phyloP scores from a whole-genome alignment of 2,797 vertebrate species.

The Perodicticus potto region DNA sequence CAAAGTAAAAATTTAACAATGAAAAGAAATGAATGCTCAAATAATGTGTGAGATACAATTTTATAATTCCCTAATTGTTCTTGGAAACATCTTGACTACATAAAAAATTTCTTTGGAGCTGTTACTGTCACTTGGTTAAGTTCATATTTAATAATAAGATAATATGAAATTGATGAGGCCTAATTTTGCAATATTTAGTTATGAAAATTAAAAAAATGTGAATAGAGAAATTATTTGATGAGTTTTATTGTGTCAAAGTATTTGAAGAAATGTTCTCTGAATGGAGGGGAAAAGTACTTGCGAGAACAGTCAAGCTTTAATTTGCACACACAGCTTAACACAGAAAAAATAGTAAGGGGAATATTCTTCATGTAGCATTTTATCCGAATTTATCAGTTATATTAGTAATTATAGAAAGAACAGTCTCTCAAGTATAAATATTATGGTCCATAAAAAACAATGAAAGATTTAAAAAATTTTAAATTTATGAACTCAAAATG shows the following conservation, averaged over 20 bases:
- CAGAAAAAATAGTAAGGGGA: neutral
- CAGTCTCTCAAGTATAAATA: neutral
- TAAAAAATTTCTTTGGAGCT: neutral
- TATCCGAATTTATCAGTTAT: slow-evolving; percentile 21
- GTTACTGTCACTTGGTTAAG: slow-evolving; percentile 6
- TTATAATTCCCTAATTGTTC: neutral
- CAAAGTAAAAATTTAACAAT: slow-evolving; percentile 29
- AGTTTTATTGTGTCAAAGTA: neutral
- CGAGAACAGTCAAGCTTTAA: neutral
- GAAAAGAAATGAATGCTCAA: neutral
- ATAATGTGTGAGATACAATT: neutral
- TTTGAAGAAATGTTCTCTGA: neutral
- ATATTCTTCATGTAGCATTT: slow-evolving; percentile 10
- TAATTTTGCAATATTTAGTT: neutral
- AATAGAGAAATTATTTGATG: neutral
- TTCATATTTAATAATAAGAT: slow-evolving; percentile 34
- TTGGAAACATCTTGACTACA: neutral
- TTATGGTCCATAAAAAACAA: neutral
- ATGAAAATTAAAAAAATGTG: slow-evolving; percentile 20
- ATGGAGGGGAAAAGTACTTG: neutral
- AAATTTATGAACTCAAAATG: neutral
- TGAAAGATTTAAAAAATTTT: neutral
- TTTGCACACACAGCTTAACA: neutral
- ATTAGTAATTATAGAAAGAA: neutral
- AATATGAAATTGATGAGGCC: slow-evolving; percentile 37